Evolutionary conservation across 1,140 invertebrate species (phyloP).

Genomic region (Paraescarpia echinospica): DNA sequence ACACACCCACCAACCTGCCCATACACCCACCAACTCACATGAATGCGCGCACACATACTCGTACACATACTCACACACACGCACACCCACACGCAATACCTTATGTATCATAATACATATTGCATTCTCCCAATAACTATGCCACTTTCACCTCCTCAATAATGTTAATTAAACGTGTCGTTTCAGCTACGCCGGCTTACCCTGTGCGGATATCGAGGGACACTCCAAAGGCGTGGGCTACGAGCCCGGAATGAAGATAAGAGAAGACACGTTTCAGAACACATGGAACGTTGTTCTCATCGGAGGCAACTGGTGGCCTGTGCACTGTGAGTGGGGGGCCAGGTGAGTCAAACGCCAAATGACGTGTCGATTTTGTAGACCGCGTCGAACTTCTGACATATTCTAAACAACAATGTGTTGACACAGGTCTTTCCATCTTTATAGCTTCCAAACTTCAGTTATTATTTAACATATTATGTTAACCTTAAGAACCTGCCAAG

Average conservation of each 20-base stretch:
- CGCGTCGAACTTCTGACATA: too few relatives aligned
- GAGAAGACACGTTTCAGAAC: constrained; percentile 93
- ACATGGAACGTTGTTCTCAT: constrained; percentile 99
- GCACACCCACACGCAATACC: too few relatives aligned
- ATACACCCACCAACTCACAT: not conserved
- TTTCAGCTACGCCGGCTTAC: constrained; percentile 88
- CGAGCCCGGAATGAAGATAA: constrained; percentile 92
- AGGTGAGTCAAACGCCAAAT: constrained; percentile 33
- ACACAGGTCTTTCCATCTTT: too few relatives aligned
- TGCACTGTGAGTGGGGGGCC: constrained; percentile 99
- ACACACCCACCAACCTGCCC: not conserved
- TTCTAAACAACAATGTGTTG: constrained; percentile 30
- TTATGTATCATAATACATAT: not conserved
- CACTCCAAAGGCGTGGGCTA: constrained; percentile 98
- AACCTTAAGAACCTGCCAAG: too few relatives aligned
- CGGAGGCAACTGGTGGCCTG: constrained; percentile 94
- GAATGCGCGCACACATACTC: not conserved
- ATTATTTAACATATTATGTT: too few relatives aligned
- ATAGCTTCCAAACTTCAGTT: too few relatives aligned
- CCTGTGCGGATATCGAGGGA: constrained; percentile 98
- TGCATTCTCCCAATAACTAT: not conserved
- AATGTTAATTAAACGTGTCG: constrained; percentile 37
- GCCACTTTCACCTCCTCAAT: not conserved
- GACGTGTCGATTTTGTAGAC: too few relatives aligned
- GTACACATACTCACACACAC: not conserved